A percentile compares a stretch with the other conserved stretches of the same genome.
Evolutionary conservation across 37 sponge, comb jelly and placozoan species (phyloP).

Genomic region (Ianthella basta): DNA sequence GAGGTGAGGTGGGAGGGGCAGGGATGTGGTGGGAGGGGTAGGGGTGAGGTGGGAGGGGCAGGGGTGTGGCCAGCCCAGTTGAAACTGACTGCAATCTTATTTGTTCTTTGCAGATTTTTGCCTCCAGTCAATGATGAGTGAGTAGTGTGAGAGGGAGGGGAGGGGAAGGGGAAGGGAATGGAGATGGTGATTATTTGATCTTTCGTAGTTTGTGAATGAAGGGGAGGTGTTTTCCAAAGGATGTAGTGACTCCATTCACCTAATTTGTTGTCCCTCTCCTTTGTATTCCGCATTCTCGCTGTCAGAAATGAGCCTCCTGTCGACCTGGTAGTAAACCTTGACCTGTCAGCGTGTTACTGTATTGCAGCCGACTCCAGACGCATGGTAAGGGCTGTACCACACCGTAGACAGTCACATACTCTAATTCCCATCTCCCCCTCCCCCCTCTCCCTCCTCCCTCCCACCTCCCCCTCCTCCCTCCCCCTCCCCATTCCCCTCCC

Average conservation of each 20-base stretch:
- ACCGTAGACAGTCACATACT: neutral
- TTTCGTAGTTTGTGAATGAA: no score
- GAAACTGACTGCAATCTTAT: neutral
- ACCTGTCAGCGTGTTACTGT: conserved; percentile 78
- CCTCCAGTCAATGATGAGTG: neutral
- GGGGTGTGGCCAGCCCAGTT: neutral
- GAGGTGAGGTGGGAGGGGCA: conserved; percentile 21
- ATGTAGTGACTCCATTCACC: no score
- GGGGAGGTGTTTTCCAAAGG: no score
- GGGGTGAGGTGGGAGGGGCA: no score
- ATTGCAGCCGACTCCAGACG: conserved; percentile 71
- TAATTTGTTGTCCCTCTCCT: no score
- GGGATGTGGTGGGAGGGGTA: no score
- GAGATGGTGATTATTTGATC: no score
- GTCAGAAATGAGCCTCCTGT: conserved; percentile 34
- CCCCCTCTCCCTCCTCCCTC: neutral
- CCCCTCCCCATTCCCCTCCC: neutral
- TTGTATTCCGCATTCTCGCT: no score
- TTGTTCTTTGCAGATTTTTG: conserved; percentile 9
- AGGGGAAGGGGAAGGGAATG: no score
- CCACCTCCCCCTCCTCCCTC: neutral
- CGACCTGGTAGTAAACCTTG: conserved; percentile 60
- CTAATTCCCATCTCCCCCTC: neutral
- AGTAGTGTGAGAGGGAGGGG: neutral
- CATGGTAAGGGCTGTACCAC: conserved; percentile 47